These are phyloP conservation scores for Chlorospingus flavigularis DNA, from an alignment of 2,797 vertebrate genomes.

Conservation along the genomic window DNA sequence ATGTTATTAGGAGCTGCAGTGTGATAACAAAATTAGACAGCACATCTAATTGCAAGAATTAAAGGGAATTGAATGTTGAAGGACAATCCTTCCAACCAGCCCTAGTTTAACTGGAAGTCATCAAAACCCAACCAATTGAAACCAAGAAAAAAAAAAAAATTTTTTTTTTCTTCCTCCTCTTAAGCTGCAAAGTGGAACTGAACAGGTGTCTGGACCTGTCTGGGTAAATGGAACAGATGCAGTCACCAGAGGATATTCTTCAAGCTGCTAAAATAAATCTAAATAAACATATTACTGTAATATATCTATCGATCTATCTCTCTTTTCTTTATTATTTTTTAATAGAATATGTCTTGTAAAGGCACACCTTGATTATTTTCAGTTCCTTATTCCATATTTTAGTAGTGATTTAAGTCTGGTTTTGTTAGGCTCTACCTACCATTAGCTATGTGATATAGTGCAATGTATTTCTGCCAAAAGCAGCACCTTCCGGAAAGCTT, in stretches of 20 bases:
- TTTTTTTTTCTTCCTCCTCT: accelerated
- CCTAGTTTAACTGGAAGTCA: accelerated
- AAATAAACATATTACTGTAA: background rate
- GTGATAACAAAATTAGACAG: background rate
- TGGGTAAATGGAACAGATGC: background rate
- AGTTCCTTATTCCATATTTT: background rate
- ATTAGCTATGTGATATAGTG: background rate
- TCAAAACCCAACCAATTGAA: background rate
- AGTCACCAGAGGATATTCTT: background rate
- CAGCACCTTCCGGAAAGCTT: background rate
- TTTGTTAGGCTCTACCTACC: background rate
- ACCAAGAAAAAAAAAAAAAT: background rate
- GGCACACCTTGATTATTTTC: background rate
- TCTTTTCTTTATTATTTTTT: accelerated
- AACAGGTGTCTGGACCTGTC: background rate
- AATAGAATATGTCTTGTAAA: background rate
- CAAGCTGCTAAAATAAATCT: background rate
- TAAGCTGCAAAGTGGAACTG: background rate
- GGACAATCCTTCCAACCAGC: background rate
- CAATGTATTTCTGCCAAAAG: background rate
- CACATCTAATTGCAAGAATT: background rate
- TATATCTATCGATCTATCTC: accelerated
- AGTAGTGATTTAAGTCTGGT: background rate
- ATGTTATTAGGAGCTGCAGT: background rate
- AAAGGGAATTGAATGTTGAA: background rate